Base-by-base conservation (phyloP, 2,797 vertebrate species). In the Enteromius thamalakanensis region DNA sequence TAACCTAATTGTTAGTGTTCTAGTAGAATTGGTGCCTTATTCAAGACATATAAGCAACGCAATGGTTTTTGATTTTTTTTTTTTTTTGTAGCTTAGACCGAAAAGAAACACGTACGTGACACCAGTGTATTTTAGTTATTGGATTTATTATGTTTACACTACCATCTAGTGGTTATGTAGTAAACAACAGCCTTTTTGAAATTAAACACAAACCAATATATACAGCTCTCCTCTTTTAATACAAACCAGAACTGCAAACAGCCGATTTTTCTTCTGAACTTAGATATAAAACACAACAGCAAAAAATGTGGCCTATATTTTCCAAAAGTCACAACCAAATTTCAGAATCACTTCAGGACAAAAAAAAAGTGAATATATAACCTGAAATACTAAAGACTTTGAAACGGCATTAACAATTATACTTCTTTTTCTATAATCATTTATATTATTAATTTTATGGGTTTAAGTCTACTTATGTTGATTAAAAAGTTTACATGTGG, bases 171-270 rank as follows among this genome's bases (percentile, higher is more conserved):
- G 86, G 83, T n/a, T 75, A 53, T n/a, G 2, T 65, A 32, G 23
- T 34, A 26, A 69, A 88, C 42, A 77, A 26, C 69, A 87, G 74
- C 14, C 15, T 37, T 58, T 10, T 26, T 1, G 21, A 26, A 55
- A 62, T 34, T 89, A 85, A 78, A 79, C 76, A 84, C 83, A 78
- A 80, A 83, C 67, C n/a, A 32, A 87, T 40, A 70, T 47, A 81
- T 85, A 87, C 85, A 90, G 88, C 81, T 85, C 81, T 89, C 60
- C 68, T 89, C 76, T 87, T 93, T 89, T 91, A 87, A 91, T 89
- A 89, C 69, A 72, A 69, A 90, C 69, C 81, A 65, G 81, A 81
- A 23, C 69, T 78, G 67, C 67, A 51, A 75, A 80, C 76, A 70
- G 64, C 77, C 69, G 47, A 74, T 69, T 64, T 75, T 85, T 45